Evolutionary conservation across 64 coral and sea anemone genomes (phyloP).

Genomic region (Platygyra sinensis): DNA sequence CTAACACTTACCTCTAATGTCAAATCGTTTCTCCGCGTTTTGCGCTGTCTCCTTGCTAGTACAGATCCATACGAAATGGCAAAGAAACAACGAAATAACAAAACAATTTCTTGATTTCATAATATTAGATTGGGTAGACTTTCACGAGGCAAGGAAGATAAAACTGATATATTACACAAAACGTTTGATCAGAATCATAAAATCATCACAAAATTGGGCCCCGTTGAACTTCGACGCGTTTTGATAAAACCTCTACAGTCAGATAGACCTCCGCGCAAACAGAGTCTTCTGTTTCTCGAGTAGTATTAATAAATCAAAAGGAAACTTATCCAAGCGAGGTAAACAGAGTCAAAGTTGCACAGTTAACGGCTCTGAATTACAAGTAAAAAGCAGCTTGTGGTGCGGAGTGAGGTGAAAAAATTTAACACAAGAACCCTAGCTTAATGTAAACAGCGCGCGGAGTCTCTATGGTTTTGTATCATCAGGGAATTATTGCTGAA

Average conservation of each 20-base stretch:
- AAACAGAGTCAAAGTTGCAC: slow-evolving; percentile 11
- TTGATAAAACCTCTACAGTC: background rate
- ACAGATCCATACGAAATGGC: background rate
- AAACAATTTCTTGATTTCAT: slow-evolving; percentile 27
- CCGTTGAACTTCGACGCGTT: background rate
- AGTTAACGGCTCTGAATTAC: slow-evolving; percentile 15
- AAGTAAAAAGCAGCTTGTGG: slow-evolving; percentile 7
- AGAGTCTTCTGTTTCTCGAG: background rate
- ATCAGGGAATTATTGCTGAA: background rate
- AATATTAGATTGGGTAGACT: background rate
- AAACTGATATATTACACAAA: background rate
- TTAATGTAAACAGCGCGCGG: background rate
- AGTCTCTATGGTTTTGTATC: background rate
- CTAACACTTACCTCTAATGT: slow-evolving; percentile 40
- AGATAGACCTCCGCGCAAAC: background rate
- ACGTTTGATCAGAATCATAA: background rate
- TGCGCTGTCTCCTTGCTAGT: background rate
- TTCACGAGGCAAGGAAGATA: background rate
- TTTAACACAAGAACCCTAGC: background rate
- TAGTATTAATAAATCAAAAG: slow-evolving; percentile 42
- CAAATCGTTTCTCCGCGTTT: slow-evolving; percentile 25
- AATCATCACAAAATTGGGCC: slow-evolving; percentile 29
- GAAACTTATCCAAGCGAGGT: slow-evolving; percentile 42
- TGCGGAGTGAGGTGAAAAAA: background rate
- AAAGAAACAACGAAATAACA: slow-evolving; percentile 4